Conservation (phyloP, 2,797 vertebrate genomes). For the Tokudaia tokunoshimensis region DNA sequence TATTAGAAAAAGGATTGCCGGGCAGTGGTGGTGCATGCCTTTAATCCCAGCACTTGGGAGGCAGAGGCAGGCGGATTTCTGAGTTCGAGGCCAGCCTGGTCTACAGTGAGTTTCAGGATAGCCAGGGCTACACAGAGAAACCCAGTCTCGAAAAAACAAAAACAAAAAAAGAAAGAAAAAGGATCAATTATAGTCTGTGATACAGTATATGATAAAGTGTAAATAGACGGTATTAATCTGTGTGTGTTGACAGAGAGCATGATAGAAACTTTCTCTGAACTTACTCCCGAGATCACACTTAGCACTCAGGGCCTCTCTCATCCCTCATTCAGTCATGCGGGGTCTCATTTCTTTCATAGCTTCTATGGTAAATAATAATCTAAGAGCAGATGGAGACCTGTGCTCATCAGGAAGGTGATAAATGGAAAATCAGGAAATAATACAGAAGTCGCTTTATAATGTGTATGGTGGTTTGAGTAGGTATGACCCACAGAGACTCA, state of each 20-base stretch:
- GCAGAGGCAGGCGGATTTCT: too few species aligned
- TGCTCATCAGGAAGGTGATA: neutral
- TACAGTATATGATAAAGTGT: neutral
- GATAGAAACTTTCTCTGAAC: neutral
- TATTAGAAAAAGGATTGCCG: neutral
- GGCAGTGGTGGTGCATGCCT: too few species aligned
- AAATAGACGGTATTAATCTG: neutral
- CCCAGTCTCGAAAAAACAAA: too few species aligned
- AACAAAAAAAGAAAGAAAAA: neutral
- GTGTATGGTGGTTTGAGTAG: neutral
- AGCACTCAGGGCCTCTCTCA: neutral
- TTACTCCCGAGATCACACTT: neutral
- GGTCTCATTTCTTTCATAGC: neutral
- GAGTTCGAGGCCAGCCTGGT: too few species aligned
- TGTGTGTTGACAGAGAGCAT: neutral
- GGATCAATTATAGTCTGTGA: neutral
- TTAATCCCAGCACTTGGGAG: too few species aligned
- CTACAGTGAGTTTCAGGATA: too few species aligned
- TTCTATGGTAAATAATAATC: neutral
- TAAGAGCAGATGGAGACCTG: neutral
- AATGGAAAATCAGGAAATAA: too few species aligned
- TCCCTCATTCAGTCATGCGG: neutral
- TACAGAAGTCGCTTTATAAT: neutral
- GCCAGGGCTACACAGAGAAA: too few species aligned
- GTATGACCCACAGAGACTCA: neutral